Base-by-base conservation (phyloP, 2,888 invertebrate species). In the Caradrina clavipalpis region DNA sequence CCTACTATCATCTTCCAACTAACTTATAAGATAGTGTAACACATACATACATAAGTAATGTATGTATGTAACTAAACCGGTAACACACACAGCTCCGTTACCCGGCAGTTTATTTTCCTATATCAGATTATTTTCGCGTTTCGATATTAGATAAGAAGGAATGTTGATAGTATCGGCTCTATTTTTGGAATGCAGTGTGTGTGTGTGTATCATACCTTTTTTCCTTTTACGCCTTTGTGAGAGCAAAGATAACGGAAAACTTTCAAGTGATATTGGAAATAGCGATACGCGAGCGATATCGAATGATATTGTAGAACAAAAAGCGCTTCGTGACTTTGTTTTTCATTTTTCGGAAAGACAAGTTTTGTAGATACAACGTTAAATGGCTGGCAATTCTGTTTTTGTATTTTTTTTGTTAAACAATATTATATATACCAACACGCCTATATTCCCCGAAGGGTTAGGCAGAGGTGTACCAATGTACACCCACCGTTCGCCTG, bases 221-320 rank as follows among this genome's bases (percentile, higher is more conserved):
- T 76, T 54, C 45, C 72, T 72, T 61, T 65, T 74, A 74, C 72
- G 77, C 72, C 50, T 71, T 77, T 77, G 77, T 74, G 55, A 72
- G 74, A 45, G 54, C 15, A 75, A 64, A 75, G 72, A 77, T 77
- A 75, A 71, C 72, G 58, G 55, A 77, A 73, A 76, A 77, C 64
- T 75, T 77, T 77, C 78, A 54, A 75, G 72, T 72, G 73, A 75
- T 75, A 75, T 75, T 75, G 73, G 74, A 75, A 74, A 77, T 74
- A 77, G 72, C 71, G 76, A 64, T 71, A 73, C 55, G 19, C 70
- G 76, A 49, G 50, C 73, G 55, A 69, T 73, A 75, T 73, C 76
- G 55, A 76, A 76, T 76, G 54, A 76, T 73, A 76, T 70, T 56
- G 50, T 50, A 17, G 56, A 73, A 76, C 61, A 42, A 50, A 50